Evolutionary conservation across 2,888 invertebrate species (phyloP).

Genomic region (Drosophila pseudotalamancana): DNA sequence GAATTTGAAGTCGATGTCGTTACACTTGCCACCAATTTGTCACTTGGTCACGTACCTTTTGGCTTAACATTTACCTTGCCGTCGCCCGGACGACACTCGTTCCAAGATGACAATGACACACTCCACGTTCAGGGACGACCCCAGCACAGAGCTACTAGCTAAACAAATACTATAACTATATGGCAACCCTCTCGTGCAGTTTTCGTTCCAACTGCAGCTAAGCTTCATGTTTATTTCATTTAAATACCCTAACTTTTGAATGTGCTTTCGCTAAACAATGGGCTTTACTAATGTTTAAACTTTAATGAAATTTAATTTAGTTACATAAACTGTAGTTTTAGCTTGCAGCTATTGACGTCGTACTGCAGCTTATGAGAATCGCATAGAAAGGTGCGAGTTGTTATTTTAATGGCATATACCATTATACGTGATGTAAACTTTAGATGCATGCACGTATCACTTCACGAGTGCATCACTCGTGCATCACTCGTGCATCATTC

Average conservation of each 20-base stretch:
- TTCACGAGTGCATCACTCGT: too few species aligned
- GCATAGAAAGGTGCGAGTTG: too few species aligned
- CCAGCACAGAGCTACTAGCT: not conserved
- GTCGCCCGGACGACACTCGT: constrained; percentile 19
- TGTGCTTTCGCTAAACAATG: too few species aligned
- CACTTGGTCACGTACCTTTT: constrained; percentile 72
- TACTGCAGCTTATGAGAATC: too few species aligned
- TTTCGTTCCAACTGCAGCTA: constrained; percentile 1
- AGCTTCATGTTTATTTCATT: constrained; percentile 8
- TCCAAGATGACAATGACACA: constrained; percentile 31
- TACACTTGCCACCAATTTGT: constrained; percentile 65
- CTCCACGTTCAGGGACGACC: constrained; percentile 6
- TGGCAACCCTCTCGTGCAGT: not conserved
- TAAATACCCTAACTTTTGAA: constrained; percentile 17
- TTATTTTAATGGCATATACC: too few species aligned
- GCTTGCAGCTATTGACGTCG: too few species aligned
- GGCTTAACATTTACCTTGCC: constrained; percentile 22
- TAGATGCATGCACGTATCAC: too few species aligned
- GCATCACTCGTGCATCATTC: too few species aligned
- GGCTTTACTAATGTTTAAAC: too few species aligned
- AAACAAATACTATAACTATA: not conserved
- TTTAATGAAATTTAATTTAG: too few species aligned
- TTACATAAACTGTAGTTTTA: too few species aligned
- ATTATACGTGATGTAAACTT: too few species aligned
- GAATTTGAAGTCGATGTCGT: constrained; percentile 54